Conservation (phyloP, 1,140 invertebrate species). For the Bombus pascuorum region DNA sequence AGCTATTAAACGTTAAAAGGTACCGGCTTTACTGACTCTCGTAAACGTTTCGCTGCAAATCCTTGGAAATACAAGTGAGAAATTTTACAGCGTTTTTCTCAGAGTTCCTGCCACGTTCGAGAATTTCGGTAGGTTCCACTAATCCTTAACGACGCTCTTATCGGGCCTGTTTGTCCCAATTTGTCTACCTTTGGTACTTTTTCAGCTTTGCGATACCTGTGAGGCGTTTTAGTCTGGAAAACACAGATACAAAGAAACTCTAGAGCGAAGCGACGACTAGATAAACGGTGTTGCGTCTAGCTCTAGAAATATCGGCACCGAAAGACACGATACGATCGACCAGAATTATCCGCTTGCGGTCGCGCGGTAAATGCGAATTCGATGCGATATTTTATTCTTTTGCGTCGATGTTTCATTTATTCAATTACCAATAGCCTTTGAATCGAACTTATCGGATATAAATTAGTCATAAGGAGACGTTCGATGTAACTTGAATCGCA, state of each 20-base stretch:
- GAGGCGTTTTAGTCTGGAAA: background rate
- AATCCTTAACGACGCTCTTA: background rate
- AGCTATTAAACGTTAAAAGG: constrained; percentile 7
- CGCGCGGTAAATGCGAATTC: too few relatives aligned
- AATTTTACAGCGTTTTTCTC: background rate
- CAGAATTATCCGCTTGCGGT: too few relatives aligned
- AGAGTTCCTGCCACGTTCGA: background rate
- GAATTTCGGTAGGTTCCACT: constrained; percentile 5
- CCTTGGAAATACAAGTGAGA: background rate
- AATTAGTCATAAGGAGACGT: too few relatives aligned
- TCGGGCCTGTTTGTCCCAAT: background rate
- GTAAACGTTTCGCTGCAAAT: constrained; percentile 7
- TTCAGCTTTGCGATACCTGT: background rate
- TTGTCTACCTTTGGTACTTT: background rate
- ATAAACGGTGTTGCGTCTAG: too few relatives aligned
- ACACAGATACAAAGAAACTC: constrained; percentile 15
- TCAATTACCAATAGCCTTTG: too few relatives aligned
- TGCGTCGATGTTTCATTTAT: too few relatives aligned
- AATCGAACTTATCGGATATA: too few relatives aligned
- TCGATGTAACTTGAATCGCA: too few relatives aligned
- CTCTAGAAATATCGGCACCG: rapidly evolving
- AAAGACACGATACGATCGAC: too few relatives aligned
- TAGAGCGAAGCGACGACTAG: background rate
- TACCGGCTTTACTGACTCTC: constrained; percentile 1
- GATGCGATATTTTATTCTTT: too few relatives aligned